Evolutionary conservation across 2,888 invertebrate species (phyloP).

Genomic region (Lasioglossum leucozonium): DNA sequence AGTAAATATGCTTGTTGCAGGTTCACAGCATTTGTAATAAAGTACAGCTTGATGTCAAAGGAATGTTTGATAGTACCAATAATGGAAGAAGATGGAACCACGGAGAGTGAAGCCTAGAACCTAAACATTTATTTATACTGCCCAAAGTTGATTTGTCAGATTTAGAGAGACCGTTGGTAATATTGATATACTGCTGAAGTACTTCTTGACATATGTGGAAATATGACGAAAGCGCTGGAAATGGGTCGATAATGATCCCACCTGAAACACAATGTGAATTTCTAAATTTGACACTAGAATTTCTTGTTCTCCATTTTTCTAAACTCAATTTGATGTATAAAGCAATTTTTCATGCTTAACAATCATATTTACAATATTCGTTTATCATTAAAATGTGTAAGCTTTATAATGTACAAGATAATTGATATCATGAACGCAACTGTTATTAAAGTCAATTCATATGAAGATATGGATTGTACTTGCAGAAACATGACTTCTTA

Average conservation of each 20-base stretch:
- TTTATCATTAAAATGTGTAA: conserved; percentile 18
- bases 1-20: conserved; percentile 78
- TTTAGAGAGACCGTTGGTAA: conserved; percentile 56
- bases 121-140: conserved; percentile 55
- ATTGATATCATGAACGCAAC: conserved; percentile 16
- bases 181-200: conserved; percentile 35
- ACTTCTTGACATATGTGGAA: conserved; percentile 38
- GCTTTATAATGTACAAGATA: conserved; percentile 20
- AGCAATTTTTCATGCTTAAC: conserved; percentile 34
- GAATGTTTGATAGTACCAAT: conserved; percentile 99
- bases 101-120: conserved; percentile 79
- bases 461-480: background rate
- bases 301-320: conserved; percentile 39
- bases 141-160: conserved; percentile 64
- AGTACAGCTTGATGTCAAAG: conserved; percentile 99
- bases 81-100: conserved; percentile 89
- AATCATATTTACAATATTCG: conserved; percentile 17
- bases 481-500: conserved; percentile 1
- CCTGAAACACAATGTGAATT: conserved; percentile 19
- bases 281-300: conserved; percentile 38
- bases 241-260: conserved; percentile 50
- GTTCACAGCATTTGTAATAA: conserved; percentile 99
- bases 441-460: conserved; percentile 22
- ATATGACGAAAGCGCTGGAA: conserved; percentile 30
- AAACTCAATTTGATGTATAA: conserved; percentile 24